Evolutionary conservation across 2,113 vertebrate species (phyloP).

Genomic region (Heterochromis multidens): DNA sequence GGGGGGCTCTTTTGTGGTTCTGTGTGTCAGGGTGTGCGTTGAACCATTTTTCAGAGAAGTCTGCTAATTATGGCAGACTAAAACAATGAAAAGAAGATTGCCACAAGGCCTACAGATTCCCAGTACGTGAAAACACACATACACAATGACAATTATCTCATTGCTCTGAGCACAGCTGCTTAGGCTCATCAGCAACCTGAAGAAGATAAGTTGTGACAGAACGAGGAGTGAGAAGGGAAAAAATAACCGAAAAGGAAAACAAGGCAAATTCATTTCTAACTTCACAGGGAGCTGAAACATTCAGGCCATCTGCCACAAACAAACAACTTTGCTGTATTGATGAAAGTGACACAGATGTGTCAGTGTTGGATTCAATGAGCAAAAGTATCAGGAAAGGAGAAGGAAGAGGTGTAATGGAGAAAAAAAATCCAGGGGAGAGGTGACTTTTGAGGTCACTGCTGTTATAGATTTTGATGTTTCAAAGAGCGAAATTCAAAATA

Average conservation of each 20-base stretch:
- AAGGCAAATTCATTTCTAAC: constrained; percentile 7
- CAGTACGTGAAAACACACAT: background rate
- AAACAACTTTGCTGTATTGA: background rate
- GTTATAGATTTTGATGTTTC: background rate
- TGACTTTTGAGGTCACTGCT: background rate
- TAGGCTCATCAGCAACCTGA: constrained; percentile 27
- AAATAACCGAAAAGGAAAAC: constrained; percentile 2
- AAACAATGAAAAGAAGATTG: constrained; percentile 27
- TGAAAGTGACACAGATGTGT: constrained; percentile 10
- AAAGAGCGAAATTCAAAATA: background rate
- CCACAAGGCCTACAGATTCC: constrained; percentile 15
- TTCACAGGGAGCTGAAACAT: constrained; percentile 15
- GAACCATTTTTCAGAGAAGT: background rate
- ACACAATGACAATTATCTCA: constrained; percentile 42
- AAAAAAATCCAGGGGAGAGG: background rate
- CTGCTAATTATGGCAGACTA: constrained; percentile 30
- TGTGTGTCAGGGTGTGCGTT: background rate
- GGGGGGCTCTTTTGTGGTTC: background rate
- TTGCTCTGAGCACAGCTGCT: constrained; percentile 27
- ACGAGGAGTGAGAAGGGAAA: background rate
- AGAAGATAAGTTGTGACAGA: constrained; percentile 37
- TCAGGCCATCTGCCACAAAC: constrained; percentile 14
- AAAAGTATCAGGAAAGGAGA: background rate
- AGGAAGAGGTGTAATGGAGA: background rate
- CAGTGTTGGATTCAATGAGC: background rate